Evolutionary conservation across 2,113 vertebrate species (phyloP).

Genomic region (Epinephelus moara): DNA sequence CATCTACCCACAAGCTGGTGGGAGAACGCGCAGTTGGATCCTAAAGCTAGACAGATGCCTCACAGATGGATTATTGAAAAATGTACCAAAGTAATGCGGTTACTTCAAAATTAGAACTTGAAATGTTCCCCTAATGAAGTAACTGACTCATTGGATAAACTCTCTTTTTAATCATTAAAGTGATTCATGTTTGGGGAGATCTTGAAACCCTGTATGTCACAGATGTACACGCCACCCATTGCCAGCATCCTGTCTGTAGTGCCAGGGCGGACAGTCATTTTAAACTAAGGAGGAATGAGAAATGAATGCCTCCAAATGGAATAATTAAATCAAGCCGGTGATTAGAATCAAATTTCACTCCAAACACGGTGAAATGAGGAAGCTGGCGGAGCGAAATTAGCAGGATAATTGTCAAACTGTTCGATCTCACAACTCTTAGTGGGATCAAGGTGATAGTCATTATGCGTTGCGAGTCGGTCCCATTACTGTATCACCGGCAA

Average conservation of each 20-base stretch:
- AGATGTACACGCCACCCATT: constrained; percentile 37
- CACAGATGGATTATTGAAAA: constrained; percentile 60
- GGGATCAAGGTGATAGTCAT: constrained; percentile 40
- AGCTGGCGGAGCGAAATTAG: constrained; percentile 46
- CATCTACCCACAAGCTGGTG: constrained; percentile 41
- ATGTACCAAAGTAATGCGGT: constrained; percentile 38
- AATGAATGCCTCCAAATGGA: constrained; percentile 52
- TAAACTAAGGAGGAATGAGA: constrained; percentile 25
- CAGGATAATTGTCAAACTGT: constrained; percentile 43
- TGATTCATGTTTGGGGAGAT: constrained; percentile 32
- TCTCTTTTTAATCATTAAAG: constrained; percentile 42
- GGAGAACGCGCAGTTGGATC: constrained; percentile 47
- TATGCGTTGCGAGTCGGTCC: not conserved
- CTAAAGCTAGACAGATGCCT: constrained; percentile 48
- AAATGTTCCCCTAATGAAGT: constrained; percentile 33
- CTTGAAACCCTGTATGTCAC: constrained; percentile 13
- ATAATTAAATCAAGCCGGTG: constrained; percentile 62
- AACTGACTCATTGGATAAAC: constrained; percentile 28
- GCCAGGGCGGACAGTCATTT: constrained; percentile 22
- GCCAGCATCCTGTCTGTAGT: constrained; percentile 10
- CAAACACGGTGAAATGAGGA: constrained; percentile 30
- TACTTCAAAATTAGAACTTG: constrained; percentile 45
- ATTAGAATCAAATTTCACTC: constrained; percentile 61
- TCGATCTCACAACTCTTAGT: constrained; percentile 30
- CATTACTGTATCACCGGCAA: constrained; percentile 19